phyloP scores from a whole-genome alignment of 1,140 invertebrate species.

The Linepithema humile region DNA sequence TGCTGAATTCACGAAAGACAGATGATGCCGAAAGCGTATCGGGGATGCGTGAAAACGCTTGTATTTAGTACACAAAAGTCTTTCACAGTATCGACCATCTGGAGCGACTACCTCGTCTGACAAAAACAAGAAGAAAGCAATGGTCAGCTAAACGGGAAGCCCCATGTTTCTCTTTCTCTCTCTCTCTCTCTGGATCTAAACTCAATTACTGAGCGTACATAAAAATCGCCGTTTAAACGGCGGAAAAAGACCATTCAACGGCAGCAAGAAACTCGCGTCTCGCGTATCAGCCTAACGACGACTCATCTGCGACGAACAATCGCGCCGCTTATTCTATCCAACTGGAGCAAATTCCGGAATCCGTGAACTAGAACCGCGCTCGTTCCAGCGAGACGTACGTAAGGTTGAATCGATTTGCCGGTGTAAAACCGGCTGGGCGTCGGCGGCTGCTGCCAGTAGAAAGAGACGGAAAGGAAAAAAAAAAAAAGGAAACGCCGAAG shows the following conservation, averaged over 20 bases:
- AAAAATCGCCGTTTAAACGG: conserved; percentile 25
- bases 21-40: background rate
- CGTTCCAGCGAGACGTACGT: conserved; percentile 65
- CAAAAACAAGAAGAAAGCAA: background rate
- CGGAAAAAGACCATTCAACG: conserved; percentile 3
- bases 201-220: background rate
- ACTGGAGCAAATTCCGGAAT: conserved; percentile 69
- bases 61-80: background rate
- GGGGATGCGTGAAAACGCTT: background rate
- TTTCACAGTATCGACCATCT: background rate
- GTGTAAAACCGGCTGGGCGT: conserved; percentile 83
- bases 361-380: conserved; percentile 62
- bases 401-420: conserved; percentile 68
- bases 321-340: conserved; percentile 62
- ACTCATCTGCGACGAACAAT: conserved; percentile 55
- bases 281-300: conserved; percentile 21
- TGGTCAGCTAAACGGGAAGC: conserved; percentile 19
- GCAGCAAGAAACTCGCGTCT: background rate
- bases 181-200: background rate
- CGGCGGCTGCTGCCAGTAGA: conserved; percentile 77
- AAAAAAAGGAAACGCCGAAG: conserved; percentile 59
- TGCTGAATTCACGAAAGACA: too few relatives aligned
- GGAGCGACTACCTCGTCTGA: background rate
- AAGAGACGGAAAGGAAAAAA: conserved; percentile 58
- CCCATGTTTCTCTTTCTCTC: too few relatives aligned